Evolutionary conservation across 1,140 invertebrate genomes (phyloP).

Genomic region (Sinella curviseta): DNA sequence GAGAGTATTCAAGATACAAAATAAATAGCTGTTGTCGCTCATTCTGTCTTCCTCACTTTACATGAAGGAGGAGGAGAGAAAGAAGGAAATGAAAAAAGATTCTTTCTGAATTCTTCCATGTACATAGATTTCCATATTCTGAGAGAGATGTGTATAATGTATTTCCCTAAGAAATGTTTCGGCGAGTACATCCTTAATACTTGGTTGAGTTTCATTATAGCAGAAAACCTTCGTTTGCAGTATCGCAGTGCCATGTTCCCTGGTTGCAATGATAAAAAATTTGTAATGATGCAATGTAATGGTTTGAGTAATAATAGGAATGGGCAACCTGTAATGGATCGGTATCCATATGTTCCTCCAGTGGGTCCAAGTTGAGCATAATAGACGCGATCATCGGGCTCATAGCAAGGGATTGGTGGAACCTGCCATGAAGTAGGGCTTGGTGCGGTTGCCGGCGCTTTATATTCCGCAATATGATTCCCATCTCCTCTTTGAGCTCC

Average conservation of each 20-base stretch:
- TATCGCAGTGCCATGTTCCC: too few relatives aligned
- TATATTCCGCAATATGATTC: neutral
- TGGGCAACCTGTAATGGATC: constrained; percentile 46
- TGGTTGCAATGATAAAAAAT: too few relatives aligned
- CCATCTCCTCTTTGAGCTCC: neutral
- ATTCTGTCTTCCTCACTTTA: neutral
- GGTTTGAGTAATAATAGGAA: too few relatives aligned
- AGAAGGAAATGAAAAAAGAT: too few relatives aligned
- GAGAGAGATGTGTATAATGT: neutral
- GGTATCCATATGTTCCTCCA: constrained; percentile 68
- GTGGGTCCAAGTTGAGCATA: constrained; percentile 89
- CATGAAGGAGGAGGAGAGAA: neutral
- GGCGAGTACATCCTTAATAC: neutral
- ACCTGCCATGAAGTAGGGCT: constrained; percentile 68
- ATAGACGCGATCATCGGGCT: constrained; percentile 84
- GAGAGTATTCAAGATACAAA: neutral
- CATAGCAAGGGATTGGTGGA: constrained; percentile 81
- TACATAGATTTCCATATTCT: too few relatives aligned
- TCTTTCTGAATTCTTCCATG: too few relatives aligned
- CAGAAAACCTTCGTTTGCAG: too few relatives aligned
- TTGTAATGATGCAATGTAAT: too few relatives aligned
- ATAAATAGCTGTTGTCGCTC: neutral
- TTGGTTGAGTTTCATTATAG: too few relatives aligned
- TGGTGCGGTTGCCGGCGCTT: neutral
- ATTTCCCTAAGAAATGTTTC: constrained; percentile 2